Percentiles rank a stretch among this genome's conserved stretches.
phyloP scores from a whole-genome alignment of 1,140 invertebrate species.

The Metopolophium dirhodum region DNA sequence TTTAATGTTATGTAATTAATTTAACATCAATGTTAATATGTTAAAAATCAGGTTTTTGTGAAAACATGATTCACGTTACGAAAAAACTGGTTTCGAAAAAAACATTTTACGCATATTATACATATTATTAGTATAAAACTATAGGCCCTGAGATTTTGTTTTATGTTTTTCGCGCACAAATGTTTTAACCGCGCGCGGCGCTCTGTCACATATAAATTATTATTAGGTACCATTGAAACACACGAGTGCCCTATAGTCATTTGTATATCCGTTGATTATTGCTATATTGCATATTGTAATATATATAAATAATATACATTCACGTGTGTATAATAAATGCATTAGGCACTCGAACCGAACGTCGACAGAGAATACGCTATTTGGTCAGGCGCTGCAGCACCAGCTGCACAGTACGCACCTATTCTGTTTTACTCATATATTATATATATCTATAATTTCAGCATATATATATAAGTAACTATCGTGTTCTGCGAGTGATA shows the following conservation, averaged over 20 bases:
- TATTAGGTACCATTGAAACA: neutral
- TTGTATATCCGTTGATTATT: neutral
- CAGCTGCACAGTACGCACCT: neutral
- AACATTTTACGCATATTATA: neutral
- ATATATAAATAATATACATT: neutral
- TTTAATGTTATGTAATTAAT: conserved; percentile 18
- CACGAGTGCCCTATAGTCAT: neutral
- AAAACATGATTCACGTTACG: neutral
- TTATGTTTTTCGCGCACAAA: conserved; percentile 16
- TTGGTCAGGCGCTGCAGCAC: neutral
- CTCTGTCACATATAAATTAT: neutral
- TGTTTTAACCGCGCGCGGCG: neutral
- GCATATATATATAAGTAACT: neutral
- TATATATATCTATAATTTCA: neutral
- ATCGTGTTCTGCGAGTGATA: neutral
- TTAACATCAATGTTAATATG: neutral
- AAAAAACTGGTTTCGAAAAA: conserved; percentile 2
- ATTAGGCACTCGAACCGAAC: neutral
- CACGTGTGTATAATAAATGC: neutral
- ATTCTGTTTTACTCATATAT: neutral
- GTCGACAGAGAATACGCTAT: neutral
- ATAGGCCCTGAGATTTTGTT: conserved; percentile 16
- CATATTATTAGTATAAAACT: neutral
- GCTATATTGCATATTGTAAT: neutral
- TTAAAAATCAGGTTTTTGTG: neutral